Percentiles rank a stretch among this genome's conserved stretches.
These are phyloP conservation scores for Drosophila eohydei DNA, from an alignment of 2,888 invertebrate species.

Conservation along the genomic window DNA sequence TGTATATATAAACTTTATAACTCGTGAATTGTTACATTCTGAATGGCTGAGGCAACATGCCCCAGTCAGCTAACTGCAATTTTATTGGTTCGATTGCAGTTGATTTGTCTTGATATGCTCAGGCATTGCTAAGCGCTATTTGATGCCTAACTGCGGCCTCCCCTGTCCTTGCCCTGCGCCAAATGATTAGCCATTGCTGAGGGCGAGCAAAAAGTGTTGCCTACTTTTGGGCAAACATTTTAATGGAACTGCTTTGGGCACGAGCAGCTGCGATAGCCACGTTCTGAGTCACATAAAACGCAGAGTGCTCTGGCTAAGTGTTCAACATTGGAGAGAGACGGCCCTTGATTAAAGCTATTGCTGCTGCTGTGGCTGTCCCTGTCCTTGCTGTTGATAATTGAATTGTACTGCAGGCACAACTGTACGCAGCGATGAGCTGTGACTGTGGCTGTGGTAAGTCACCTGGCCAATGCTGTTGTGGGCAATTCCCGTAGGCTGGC, in stretches of 20 bases:
- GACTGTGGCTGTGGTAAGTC: not conserved
- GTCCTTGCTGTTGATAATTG: constrained; percentile 1
- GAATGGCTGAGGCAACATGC: not conserved
- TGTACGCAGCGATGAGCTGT: constrained; percentile 28
- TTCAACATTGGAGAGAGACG: not conserved
- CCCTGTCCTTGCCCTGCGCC: not conserved
- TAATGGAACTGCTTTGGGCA: constrained; percentile 18
- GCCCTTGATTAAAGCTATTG: constrained; percentile 32
- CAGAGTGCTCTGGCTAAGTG: constrained; percentile 33
- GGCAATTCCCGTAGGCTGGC: constrained; percentile 29
- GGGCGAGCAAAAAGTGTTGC: constrained; percentile 37
- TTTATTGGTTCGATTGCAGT: not conserved
- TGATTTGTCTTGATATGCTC: not conserved
- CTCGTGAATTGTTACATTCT: not conserved
- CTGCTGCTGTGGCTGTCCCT: not conserved
- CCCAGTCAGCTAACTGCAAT: not conserved
- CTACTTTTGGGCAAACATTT: constrained; percentile 22
- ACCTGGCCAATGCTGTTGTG: constrained; percentile 19
- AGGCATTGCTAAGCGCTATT: not conserved
- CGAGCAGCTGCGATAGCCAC: constrained; percentile 29
- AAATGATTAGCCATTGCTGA: not conserved
- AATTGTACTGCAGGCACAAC: constrained; percentile 24
- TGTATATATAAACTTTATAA: not conserved
- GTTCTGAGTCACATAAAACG: constrained; percentile 51
- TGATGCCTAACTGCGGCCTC: not conserved